Percentiles rank a stretch among this genome's conserved stretches.
phyloP scores from a whole-genome alignment of 2,888 invertebrate species.

The Selenia dentaria region DNA sequence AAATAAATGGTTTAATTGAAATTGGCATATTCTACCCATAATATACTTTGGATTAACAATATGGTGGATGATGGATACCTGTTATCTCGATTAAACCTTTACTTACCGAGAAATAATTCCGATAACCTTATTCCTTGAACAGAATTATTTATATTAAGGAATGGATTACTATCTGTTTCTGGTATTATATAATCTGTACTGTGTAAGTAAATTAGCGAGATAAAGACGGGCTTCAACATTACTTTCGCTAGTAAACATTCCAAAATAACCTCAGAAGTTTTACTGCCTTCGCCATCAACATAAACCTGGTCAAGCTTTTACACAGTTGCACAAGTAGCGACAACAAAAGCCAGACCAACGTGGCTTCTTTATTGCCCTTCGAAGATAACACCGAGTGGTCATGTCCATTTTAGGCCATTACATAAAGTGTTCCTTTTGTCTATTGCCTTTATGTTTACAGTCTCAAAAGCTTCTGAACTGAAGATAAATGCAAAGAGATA shows the following conservation, averaged over 20 bases:
- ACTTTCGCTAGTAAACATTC: conserved; percentile 23
- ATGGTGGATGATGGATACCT: no score
- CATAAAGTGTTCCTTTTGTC: conserved; percentile 64
- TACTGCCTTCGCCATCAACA: conserved; percentile 14
- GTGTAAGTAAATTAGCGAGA: no score
- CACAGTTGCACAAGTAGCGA: conserved; percentile 60
- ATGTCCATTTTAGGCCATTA: conserved; percentile 71
- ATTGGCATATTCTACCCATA: no score
- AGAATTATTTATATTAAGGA: no score
- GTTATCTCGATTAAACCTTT: no score
- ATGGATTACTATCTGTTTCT: no score
- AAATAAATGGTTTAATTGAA: no score
- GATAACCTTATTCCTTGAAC: no score
- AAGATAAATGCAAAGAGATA: conserved; percentile 20
- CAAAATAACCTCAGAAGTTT: conserved; percentile 16
- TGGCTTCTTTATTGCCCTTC: conserved; percentile 71
- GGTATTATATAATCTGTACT: no score
- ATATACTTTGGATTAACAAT: no score
- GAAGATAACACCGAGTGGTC: conserved; percentile 61
- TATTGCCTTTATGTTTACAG: conserved; percentile 39
- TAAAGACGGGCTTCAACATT: neutral
- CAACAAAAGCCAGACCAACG: conserved; percentile 53
- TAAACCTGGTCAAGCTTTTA: conserved; percentile 35
- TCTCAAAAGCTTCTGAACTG: conserved; percentile 17
- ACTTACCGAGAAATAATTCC: no score